These are phyloP conservation scores for Pollenia amentaria DNA, from an alignment of 2,888 invertebrate genomes.

Conservation along the genomic window DNA sequence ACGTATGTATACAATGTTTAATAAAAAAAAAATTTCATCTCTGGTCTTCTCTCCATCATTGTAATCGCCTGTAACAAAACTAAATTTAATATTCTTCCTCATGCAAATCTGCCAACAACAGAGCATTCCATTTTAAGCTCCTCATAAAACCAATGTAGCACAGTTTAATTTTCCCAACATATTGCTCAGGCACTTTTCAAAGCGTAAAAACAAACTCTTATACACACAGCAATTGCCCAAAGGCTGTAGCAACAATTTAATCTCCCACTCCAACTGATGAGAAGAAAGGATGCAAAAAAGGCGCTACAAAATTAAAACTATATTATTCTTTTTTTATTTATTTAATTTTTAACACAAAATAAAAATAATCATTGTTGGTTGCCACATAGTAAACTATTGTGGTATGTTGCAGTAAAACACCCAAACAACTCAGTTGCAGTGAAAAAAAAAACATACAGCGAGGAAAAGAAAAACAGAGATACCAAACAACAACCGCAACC, in stretches of 20 bases:
- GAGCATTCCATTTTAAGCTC: slow-evolving; percentile 1
- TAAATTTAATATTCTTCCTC: neutral
- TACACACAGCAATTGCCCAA: slow-evolving; percentile 27
- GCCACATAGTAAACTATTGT: slow-evolving; percentile 67
- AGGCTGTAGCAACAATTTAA: slow-evolving; percentile 56
- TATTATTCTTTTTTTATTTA: slow-evolving; percentile 27
- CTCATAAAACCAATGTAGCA: slow-evolving; percentile 40
- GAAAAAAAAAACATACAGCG: neutral
- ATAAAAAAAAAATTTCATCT: too few relatives aligned
- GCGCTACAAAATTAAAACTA: slow-evolving; percentile 54
- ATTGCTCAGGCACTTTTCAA: slow-evolving; percentile 5
- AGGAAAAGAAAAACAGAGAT: slow-evolving; percentile 42
- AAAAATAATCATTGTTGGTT: slow-evolving; percentile 56
- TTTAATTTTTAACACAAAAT: slow-evolving; percentile 53
- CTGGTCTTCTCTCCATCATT: neutral
- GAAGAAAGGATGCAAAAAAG: slow-evolving; percentile 6
- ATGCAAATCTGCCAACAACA: neutral
- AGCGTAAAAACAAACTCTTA: neutral
- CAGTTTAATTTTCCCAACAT: slow-evolving; percentile 27
- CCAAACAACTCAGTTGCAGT: slow-evolving; percentile 27
- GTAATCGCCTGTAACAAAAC: neutral
- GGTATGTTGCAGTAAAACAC: slow-evolving; percentile 50
- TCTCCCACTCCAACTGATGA: slow-evolving; percentile 45
- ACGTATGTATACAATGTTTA: too few relatives aligned
- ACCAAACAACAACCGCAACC: slow-evolving; percentile 28